Percentiles rank a stretch among this genome's conserved stretches.
Conservation (phyloP, 92 coral and sea anemone species). For the Virgularia gustaviana region DNA sequence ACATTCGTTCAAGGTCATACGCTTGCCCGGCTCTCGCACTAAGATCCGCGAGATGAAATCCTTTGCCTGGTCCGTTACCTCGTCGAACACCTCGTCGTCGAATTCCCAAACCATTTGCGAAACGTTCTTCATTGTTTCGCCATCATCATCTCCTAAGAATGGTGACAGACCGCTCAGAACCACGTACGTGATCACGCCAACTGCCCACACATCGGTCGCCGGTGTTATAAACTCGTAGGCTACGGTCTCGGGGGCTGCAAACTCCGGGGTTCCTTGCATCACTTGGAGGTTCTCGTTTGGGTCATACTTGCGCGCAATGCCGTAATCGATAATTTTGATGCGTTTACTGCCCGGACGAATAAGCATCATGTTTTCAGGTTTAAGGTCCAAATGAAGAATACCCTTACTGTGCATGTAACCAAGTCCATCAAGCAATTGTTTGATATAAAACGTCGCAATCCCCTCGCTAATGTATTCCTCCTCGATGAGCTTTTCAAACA, state of each 20-base stretch:
- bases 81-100: constrained; percentile 94
- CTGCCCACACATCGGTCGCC: constrained; percentile 95
- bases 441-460: constrained; percentile 87
- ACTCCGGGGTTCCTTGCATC: constrained; percentile 99
- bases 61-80: constrained; percentile 75
- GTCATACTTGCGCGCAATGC: constrained; percentile 83
- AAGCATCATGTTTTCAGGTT: constrained; percentile 97
- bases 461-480: constrained; percentile 93
- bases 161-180: constrained; percentile 94
- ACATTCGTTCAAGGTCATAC: constrained; percentile 67
- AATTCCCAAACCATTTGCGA: constrained; percentile 94
- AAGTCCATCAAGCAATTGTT: constrained; percentile 86
- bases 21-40: constrained; percentile 59
- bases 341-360: constrained; percentile 82
- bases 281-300: constrained; percentile 90
- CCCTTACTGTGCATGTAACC: constrained; percentile 84
- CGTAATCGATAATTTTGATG: constrained; percentile 95
- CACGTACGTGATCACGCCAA: constrained; percentile 98
- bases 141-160: constrained; percentile 94
- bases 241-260: constrained; percentile 96
- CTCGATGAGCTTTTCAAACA: constrained; percentile 90
- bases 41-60: constrained; percentile 78
- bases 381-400: constrained; percentile 85
- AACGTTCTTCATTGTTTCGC: constrained; percentile 88
- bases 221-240: constrained; percentile 89